Evolutionary conservation across 2,888 invertebrate genomes (phyloP).

Genomic region (Macroteleia sp.): DNA sequence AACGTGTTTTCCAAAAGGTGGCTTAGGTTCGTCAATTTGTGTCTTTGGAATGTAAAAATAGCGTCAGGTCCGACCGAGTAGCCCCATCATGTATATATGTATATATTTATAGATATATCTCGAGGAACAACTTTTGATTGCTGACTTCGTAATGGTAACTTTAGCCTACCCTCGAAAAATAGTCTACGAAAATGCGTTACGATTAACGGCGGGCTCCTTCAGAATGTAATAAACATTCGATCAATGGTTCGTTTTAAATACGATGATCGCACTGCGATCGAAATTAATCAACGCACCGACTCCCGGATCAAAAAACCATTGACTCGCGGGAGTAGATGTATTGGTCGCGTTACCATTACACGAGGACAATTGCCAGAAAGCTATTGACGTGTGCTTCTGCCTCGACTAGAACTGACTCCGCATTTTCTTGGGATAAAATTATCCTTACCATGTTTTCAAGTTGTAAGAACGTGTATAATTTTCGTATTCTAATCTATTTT

Average conservation of each 20-base stretch:
- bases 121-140: conserved; percentile 52
- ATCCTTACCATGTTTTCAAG: not conserved
- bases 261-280: conserved; percentile 61
- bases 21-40: not conserved
- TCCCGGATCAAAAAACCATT: not conserved
- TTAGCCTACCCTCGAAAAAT: conserved; percentile 16
- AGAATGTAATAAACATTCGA: conserved; percentile 60
- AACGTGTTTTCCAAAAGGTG: not conserved
- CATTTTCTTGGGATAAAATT: not conserved
- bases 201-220: conserved; percentile 49
- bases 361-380: conserved; percentile 52
- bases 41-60: conserved; percentile 39
- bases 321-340: conserved; percentile 21
- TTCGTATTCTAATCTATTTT: not conserved
- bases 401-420: conserved; percentile 64
- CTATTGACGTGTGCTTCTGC: conserved; percentile 53
- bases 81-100: too few relatives aligned
- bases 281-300: conserved; percentile 34
- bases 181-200: conserved; percentile 47
- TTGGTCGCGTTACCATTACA: conserved; percentile 57
- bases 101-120: too few relatives aligned
- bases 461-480: too few relatives aligned
- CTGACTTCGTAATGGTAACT: conserved; percentile 48
- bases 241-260: conserved; percentile 41
- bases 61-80: conserved; percentile 16